A percentile compares a stretch with the other conserved stretches of the same genome.
These are phyloP conservation scores for Spodoptera frugiperda DNA, from an alignment of 1,140 invertebrate species.

Conservation along the genomic window DNA sequence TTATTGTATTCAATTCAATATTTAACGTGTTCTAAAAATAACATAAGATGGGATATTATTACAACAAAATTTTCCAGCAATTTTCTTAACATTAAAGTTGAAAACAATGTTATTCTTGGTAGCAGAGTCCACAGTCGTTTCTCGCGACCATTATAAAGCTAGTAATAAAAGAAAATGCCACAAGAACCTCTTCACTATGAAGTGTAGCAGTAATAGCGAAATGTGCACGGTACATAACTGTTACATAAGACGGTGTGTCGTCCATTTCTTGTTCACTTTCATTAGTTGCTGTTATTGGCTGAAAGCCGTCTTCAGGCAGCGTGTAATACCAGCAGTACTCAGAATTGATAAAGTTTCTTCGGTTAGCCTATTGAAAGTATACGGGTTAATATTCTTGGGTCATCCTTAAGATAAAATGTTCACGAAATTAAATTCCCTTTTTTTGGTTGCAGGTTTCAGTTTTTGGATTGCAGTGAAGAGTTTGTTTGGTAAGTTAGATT, in stretches of 20 bases:
- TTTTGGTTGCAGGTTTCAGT: constrained; percentile 9
- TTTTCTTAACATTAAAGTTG: no score
- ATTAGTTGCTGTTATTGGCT: constrained; percentile 58
- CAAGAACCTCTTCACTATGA: constrained; percentile 3
- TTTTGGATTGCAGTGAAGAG: constrained; percentile 5
- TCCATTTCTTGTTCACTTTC: constrained; percentile 58
- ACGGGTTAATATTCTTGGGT: neutral
- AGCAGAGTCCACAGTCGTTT: constrained; percentile 1
- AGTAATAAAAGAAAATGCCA: constrained; percentile 17
- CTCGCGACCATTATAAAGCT: neutral
- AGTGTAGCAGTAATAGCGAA: constrained; percentile 26
- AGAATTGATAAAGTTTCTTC: constrained; percentile 20
- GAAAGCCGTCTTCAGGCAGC: constrained; percentile 37
- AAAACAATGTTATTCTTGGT: neutral
- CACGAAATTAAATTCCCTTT: neutral
- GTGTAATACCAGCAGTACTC: constrained; percentile 39
- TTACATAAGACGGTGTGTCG: constrained; percentile 42
- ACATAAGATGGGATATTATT: no score
- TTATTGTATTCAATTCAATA: no score
- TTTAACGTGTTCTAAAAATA: no score
- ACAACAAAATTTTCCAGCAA: no score
- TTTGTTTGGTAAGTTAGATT: constrained; percentile 6
- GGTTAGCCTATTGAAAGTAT: constrained; percentile 1
- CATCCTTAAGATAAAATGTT: neutral
- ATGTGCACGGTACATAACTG: constrained; percentile 34